Conservation (phyloP, 2,888 invertebrate species). For the Hedya salicella region DNA sequence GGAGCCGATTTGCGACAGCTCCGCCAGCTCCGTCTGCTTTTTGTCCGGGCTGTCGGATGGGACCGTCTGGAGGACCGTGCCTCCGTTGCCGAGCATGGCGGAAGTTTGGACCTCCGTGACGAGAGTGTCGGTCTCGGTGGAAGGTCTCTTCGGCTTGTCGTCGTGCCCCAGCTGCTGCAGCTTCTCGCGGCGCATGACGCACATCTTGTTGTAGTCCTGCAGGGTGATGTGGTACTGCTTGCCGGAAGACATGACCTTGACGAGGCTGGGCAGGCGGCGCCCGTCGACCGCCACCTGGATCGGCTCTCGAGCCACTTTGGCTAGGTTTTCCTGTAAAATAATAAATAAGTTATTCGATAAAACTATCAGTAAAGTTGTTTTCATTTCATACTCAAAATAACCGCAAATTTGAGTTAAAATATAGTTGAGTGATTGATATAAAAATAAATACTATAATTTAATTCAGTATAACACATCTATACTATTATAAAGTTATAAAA, state of each 20-base stretch:
- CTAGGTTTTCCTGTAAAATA: conserved; percentile 69
- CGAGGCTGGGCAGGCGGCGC: conserved; percentile 85
- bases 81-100: conserved; percentile 72
- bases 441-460: no score
- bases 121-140: conserved; percentile 48
- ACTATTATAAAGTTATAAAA: no score
- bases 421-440: no score
- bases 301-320: conserved; percentile 73
- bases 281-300: conserved; percentile 86
- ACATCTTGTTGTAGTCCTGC: conserved; percentile 92
- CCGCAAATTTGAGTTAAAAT: no score
- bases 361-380: not conserved
- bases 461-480: no score
- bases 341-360: not conserved
- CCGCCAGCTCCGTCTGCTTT: conserved; percentile 49
- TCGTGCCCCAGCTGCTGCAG: conserved; percentile 85
- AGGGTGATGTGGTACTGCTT: conserved; percentile 91
- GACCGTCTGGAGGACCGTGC: conserved; percentile 67
- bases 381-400: no score
- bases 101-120: conserved; percentile 76
- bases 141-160: conserved; percentile 60
- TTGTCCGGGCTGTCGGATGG: conserved; percentile 58
- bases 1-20: conserved; percentile 60
- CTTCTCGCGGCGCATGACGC: conserved; percentile 88
- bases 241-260: conserved; percentile 91